Evolutionary conservation across 2,888 invertebrate genomes (phyloP).

Genomic region (Tipula helvola): DNA sequence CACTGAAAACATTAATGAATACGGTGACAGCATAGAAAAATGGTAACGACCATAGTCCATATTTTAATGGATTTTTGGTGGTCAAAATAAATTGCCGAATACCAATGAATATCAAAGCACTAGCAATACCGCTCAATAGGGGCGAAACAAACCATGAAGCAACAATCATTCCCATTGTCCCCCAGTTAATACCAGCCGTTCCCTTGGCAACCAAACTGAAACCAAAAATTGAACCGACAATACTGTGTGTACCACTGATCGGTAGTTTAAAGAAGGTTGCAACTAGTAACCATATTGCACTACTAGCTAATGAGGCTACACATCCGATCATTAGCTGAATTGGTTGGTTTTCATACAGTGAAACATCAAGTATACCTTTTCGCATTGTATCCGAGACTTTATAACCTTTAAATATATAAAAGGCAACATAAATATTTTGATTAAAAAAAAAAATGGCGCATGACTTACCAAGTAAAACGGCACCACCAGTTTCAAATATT

Average conservation of each 20-base stretch:
- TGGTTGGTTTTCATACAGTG: slow-evolving; percentile 69
- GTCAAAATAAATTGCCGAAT: slow-evolving; percentile 71
- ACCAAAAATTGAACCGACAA: slow-evolving; percentile 96
- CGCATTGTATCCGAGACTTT: slow-evolving; percentile 97
- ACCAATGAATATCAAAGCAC: slow-evolving; percentile 63
- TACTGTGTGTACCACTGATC: slow-evolving; percentile 98
- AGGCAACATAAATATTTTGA: background rate
- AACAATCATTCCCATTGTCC: slow-evolving; percentile 57
- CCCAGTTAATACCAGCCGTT: slow-evolving; percentile 70
- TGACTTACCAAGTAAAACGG: slow-evolving; percentile 77
- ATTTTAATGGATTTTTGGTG: slow-evolving; percentile 61
- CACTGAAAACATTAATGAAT: slow-evolving; percentile 84
- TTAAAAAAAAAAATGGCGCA: background rate
- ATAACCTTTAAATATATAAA: slow-evolving; percentile 49
- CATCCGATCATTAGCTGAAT: slow-evolving; percentile 86
- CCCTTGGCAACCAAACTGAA: slow-evolving; percentile 91
- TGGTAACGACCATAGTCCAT: slow-evolving; percentile 76
- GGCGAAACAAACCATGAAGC: slow-evolving; percentile 98
- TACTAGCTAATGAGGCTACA: slow-evolving; percentile 77
- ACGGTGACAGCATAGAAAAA: slow-evolving; percentile 88
- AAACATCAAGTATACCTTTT: slow-evolving; percentile 88
- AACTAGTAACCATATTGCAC: slow-evolving; percentile 87
- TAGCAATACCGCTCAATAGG: slow-evolving; percentile 78
- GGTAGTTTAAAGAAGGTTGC: slow-evolving; percentile 93
- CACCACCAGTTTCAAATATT: slow-evolving; percentile 92